Conservation (phyloP, 2,113 vertebrate species). For the Cairina moschata region DNA sequence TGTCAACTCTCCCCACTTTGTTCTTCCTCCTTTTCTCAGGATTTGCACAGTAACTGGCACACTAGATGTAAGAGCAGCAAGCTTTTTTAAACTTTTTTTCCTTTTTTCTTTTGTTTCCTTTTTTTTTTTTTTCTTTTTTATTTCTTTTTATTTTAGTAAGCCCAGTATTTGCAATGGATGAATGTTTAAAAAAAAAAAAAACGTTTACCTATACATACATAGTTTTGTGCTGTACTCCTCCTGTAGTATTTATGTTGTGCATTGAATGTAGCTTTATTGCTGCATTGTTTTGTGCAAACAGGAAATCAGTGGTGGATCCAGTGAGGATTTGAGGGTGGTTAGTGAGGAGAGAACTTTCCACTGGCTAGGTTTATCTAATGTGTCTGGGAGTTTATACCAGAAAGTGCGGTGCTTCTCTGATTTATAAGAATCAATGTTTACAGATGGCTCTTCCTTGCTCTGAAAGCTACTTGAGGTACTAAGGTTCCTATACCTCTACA, state of each 20-base stretch:
- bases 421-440: background rate
- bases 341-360: background rate
- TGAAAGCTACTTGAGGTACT: background rate
- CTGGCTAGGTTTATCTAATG: conserved; percentile 35
- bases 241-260: conserved; percentile 72
- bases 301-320: conserved; percentile 64
- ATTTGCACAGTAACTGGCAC: conserved; percentile 84
- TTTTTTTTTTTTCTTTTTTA: background rate
- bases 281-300: conserved; percentile 73
- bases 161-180: conserved; percentile 65
- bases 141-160: conserved; percentile 58
- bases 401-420: background rate
- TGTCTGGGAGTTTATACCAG: background rate
- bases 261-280: conserved; percentile 79
- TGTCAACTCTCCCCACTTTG: conserved; percentile 43
- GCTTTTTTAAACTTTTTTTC: conserved; percentile 50
- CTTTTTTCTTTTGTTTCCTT: conserved; percentile 30
- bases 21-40: conserved; percentile 76
- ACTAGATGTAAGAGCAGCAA: conserved; percentile 78
- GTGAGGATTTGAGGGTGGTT: conserved; percentile 1
- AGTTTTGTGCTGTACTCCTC: conserved; percentile 68
- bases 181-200: conserved; percentile 58
- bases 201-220: background rate
- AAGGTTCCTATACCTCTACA: background rate
- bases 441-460: background rate